These are phyloP conservation scores for Monochamus alternatus DNA, from an alignment of 2,888 invertebrate species.

Conservation along the genomic window DNA sequence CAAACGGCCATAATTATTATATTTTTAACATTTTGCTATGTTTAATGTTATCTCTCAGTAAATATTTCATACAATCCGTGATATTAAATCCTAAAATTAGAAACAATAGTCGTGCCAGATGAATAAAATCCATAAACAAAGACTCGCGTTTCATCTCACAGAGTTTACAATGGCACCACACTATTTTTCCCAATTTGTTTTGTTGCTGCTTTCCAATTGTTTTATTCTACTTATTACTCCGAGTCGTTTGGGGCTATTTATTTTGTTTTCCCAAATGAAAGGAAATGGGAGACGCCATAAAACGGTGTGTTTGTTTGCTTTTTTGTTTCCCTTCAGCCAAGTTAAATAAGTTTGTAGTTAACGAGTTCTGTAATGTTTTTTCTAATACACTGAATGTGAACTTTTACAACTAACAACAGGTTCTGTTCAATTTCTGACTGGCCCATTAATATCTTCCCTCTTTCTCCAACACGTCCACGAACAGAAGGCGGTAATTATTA, in stretches of 20 bases:
- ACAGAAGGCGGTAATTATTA: constrained; percentile 14
- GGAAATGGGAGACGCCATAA: constrained; percentile 45
- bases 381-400: constrained; percentile 41
- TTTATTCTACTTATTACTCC: constrained; percentile 44
- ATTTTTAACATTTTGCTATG: too few relatives aligned
- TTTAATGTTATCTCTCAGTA: too few relatives aligned
- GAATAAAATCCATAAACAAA: background rate
- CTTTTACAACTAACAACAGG: constrained; percentile 34
- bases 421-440: constrained; percentile 32
- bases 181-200: constrained; percentile 38
- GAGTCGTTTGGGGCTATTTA: constrained; percentile 43
- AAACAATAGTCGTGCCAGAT: background rate
- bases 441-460: constrained; percentile 26
- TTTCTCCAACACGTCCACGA: background rate
- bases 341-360: constrained; percentile 51
- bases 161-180: constrained; percentile 17
- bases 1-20: too few relatives aligned
- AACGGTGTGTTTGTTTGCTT: constrained; percentile 49
- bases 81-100: background rate
- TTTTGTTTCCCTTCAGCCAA: constrained; percentile 44
- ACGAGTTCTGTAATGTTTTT: constrained; percentile 50
- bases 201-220: constrained; percentile 32
- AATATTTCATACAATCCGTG: too few relatives aligned
- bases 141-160: background rate
- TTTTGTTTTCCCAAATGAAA: constrained; percentile 45